Base-by-base conservation (phyloP, 2,797 vertebrate species). In the Babyrousa celebensis region DNA sequence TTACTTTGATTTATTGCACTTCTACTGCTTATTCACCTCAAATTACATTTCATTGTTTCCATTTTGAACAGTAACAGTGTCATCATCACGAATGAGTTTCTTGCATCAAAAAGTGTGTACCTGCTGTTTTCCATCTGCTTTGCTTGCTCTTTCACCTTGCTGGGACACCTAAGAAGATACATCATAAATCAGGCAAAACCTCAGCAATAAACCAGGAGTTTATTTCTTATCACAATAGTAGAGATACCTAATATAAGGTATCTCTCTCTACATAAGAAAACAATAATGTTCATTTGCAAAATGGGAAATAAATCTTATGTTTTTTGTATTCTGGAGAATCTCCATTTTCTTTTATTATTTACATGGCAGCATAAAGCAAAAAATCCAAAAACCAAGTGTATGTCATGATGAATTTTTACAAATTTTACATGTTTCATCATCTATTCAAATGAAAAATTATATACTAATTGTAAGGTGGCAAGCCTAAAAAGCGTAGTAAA, bases 1-100 rank as follows among this genome's bases (percentile, higher is more conserved):
- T 98, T 97, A 15, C 6, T 97, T 97, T 96, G 94, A 98, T 97
- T 97, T 90, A 90, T 98, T 97, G 60, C 93, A 67, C 71, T 96
- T 86, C 16, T 95, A 74, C 91, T 98, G 96, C 70, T 88, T 96
- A 87, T 97, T 98, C 96, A 96, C 62, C 97, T 98, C 67, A 97
- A 97, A 52, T 96, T 85, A 93, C 84, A 72, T 95, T 91, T 75
- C 60, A 85, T 97, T 97, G 96, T 98, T 97, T 98, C 90, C 90
- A 71, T 95, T 60, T 88, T 97, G 85, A 96, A 85, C 48, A 67
- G 72, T 97, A 93, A 92, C 88, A 97, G 96, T 98, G 97, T 98
- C 94, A 97, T 97, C 93, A 96, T 93, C 93, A 94, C 56, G 92
- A 96, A 97, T 91, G 87, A 94, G n/a, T 77, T 96, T 96, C 96